Base-by-base conservation (phyloP, 2,113 vertebrate genomes). In the Catagonus wagneri region DNA sequence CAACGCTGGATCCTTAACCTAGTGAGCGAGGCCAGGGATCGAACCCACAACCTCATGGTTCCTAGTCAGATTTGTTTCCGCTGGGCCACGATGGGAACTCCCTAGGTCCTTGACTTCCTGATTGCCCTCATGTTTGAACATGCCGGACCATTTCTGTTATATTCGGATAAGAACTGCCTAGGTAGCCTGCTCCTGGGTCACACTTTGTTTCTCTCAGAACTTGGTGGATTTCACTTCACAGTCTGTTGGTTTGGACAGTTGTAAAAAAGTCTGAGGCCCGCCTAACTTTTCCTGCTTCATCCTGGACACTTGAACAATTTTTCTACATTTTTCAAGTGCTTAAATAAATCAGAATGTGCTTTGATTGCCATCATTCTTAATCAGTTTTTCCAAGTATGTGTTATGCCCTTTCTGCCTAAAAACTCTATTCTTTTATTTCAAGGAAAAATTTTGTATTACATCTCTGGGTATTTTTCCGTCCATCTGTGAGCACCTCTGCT, bases 401-500 rank as follows among this genome's bases (percentile, higher is more conserved):
- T 19, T 80, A 19, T 14, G 27, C 34, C 17, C 4, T 72, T 60
- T 97, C 54, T 71, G 22, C 81, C 52, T 95, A 50, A 60, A 78
- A 88, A 83, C 50, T 95, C 56, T 95, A 29, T 56, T 76, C 52
- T 68, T 74, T 10, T 80, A 36, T 66, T 76, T 89, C 56, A 76
- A 66, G 29, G 19, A 19, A 72, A 36, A 6, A 25, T 85, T 84
- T 80, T 34, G 44, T 44, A 19, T 69, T 80, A 44, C 29, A 1
- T 84, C 66, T 88, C 32, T 68, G 32, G 29, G 16, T 63, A 66
- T 74, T 75, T 81, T 83, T 76, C 58, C 61, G 6, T 44, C 52
- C 34, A 6, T 79, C 36, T 75, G 16, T 90, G 56, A 44, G 36
- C 27, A 8, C 74, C 69, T 94, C n/a, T 78, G 44, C 50, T 92